Percentiles rank a stretch among this genome's conserved stretches.
Evolutionary conservation across 2,113 vertebrate genomes (phyloP).

Genomic region (Ceuthmochares aereus): DNA sequence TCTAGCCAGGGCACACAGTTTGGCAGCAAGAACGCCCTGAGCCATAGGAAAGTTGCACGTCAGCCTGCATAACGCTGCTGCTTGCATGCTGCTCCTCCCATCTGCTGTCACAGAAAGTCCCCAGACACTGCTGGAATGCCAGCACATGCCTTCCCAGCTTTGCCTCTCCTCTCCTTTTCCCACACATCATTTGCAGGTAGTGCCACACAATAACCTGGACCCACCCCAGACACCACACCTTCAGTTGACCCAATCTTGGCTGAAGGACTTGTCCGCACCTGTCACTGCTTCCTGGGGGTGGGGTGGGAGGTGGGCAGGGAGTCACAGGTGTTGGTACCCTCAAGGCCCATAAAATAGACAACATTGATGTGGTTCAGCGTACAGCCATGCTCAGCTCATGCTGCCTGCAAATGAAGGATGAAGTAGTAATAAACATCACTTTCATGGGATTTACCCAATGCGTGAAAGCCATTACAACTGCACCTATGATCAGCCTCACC

Average conservation of each 20-base stretch:
- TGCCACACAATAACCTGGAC: neutral
- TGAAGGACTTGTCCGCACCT: rapidly evolving
- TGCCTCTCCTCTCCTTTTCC: neutral
- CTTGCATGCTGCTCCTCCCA: neutral
- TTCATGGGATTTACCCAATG: neutral
- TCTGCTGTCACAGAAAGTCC: neutral
- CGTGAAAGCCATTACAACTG: neutral
- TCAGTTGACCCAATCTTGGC: neutral
- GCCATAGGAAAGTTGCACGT: rapidly evolving
- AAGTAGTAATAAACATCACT: neutral
- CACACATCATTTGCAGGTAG: neutral
- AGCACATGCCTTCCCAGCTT: neutral
- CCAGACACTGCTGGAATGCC: neutral
- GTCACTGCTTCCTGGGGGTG: neutral
- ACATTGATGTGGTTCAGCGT: neutral
- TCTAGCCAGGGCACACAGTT: neutral
- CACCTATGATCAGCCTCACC: neutral
- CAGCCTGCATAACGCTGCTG: rapidly evolving
- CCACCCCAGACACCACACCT: neutral
- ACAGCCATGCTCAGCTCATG: neutral
- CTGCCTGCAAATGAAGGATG: neutral
- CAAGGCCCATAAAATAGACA: neutral
- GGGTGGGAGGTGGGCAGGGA: neutral
- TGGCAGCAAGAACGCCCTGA: rapidly evolving
- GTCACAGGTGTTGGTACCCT: neutral